Evolutionary conservation across 2,888 invertebrate genomes (phyloP).

Genomic region (Ormyrus pomaceus): DNA sequence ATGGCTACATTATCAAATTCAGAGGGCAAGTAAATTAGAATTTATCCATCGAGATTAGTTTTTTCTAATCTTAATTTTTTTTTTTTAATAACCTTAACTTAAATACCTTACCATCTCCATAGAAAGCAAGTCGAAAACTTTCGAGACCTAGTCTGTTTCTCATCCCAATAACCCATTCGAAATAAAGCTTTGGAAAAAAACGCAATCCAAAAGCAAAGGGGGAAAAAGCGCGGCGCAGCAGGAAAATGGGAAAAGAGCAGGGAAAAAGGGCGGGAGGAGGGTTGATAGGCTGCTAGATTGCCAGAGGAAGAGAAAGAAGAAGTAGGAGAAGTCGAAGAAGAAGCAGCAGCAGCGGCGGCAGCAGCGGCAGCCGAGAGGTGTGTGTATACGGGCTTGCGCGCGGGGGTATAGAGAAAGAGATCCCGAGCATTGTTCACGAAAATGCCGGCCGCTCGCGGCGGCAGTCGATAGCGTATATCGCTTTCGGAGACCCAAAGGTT

Average conservation of each 20-base stretch:
- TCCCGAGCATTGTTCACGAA: conserved; percentile 66
- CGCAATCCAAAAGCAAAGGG: conserved; percentile 4
- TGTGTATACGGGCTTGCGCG: conserved; percentile 47
- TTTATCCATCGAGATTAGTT: too few species aligned
- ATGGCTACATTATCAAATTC: too few species aligned
- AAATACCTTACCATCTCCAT: too few species aligned
- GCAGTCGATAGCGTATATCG: conserved; percentile 72
- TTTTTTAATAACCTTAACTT: too few species aligned
- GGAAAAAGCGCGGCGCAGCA: background rate
- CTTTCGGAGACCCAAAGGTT: conserved; percentile 75
- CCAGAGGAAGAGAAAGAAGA: conserved; percentile 39
- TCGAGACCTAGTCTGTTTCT: too few species aligned
- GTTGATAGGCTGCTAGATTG: conserved; percentile 43
- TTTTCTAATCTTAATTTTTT: too few species aligned
- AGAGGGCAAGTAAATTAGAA: too few species aligned
- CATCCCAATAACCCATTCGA: conserved; percentile 33
- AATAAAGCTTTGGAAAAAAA: conserved; percentile 26
- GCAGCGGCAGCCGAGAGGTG: conserved; percentile 17
- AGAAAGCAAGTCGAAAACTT: too few species aligned
- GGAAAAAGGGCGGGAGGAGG: conserved; percentile 5
- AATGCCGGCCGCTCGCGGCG: conserved; percentile 62
- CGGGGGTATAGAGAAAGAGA: conserved; percentile 56
- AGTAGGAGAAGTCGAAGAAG: conserved; percentile 10
- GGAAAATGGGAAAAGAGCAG: conserved; percentile 45
- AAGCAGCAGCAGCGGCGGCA: background rate